A percentile compares a stretch with the other conserved stretches of the same genome.
These are phyloP conservation scores for Meloe dianella DNA, from an alignment of 2,888 invertebrate species.

Conservation along the genomic window DNA sequence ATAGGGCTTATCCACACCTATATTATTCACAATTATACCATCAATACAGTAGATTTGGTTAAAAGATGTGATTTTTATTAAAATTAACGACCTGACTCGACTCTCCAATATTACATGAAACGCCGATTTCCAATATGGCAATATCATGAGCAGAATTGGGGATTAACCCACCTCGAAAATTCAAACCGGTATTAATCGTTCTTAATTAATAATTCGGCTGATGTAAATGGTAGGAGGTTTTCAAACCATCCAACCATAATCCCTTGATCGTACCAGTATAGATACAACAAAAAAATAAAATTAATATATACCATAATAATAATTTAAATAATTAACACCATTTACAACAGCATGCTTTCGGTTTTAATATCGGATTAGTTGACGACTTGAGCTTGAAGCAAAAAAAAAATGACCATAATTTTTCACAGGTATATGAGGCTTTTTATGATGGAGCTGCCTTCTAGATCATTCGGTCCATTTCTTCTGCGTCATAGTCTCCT, in stretches of 20 bases:
- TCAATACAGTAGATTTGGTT: slow-evolving; percentile 6
- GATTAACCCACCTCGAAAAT: slow-evolving; percentile 12
- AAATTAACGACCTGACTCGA: slow-evolving; percentile 10
- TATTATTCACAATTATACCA: slow-evolving; percentile 7
- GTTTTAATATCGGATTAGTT: slow-evolving; percentile 39
- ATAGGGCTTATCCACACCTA: slow-evolving; percentile 13
- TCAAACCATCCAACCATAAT: background rate
- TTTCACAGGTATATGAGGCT: slow-evolving; percentile 52
- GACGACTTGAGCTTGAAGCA: background rate
- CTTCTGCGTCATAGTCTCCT: slow-evolving; percentile 38
- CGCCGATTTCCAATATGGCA: slow-evolving; percentile 3
- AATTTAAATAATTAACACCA: slow-evolving; percentile 34
- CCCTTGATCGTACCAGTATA: background rate
- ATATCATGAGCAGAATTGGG: slow-evolving; percentile 21
- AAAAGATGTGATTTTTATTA: slow-evolving; percentile 11
- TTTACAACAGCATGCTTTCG: slow-evolving; percentile 30
- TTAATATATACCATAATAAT: slow-evolving; percentile 1
- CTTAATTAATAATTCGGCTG: slow-evolving; percentile 23
- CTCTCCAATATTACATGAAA: background rate
- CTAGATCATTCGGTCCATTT: slow-evolving; percentile 36
- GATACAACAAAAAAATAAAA: background rate
- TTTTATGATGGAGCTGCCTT: slow-evolving; percentile 47
- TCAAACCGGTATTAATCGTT: background rate
- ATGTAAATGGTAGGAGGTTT: background rate
- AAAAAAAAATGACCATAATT: slow-evolving; percentile 48